Conservation (phyloP, 2,888 invertebrate genomes). For the Ormyrus pomaceus region DNA sequence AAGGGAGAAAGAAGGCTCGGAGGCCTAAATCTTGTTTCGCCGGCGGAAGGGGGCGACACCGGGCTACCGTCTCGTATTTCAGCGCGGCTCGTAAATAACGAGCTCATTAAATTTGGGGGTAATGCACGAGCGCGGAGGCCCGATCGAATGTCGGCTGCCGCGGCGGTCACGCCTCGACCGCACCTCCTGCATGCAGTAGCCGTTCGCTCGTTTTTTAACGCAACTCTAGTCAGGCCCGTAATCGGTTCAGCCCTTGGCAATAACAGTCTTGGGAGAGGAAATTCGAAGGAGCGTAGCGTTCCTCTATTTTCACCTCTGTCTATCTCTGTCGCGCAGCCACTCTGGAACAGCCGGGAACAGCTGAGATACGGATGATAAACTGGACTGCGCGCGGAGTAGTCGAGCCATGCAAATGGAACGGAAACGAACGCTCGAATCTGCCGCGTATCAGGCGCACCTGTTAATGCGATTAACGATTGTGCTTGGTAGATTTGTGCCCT, state of each 20-base stretch:
- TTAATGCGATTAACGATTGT: conserved; percentile 22
- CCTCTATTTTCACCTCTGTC: conserved; percentile 44
- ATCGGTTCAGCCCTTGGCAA: too few species aligned
- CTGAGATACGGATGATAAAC: conserved; percentile 59
- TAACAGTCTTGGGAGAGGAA: too few species aligned
- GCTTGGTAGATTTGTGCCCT: too few species aligned
- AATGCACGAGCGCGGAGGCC: neutral
- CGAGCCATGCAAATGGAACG: conserved; percentile 64
- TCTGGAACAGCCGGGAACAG: neutral
- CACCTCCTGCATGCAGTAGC: too few species aligned
- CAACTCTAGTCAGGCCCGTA: neutral
- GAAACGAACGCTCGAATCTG: conserved; percentile 62
- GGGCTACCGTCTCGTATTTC: conserved; percentile 34
- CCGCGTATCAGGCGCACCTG: conserved; percentile 29
- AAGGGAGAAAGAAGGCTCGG: too few species aligned
- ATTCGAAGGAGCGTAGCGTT: neutral
- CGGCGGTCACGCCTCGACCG: neutral
- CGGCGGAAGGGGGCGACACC: neutral
- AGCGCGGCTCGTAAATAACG: conserved; percentile 30
- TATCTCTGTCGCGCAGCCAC: conserved; percentile 38
- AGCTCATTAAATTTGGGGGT: conserved; percentile 38
- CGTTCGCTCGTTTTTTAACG: neutral
- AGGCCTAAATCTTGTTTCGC: too few species aligned
- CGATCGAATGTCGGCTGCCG: conserved; percentile 15
- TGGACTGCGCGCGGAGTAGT: conserved; percentile 47